These are phyloP conservation scores for Melanotaenia parkinsoni DNA, from an alignment of 2,797 vertebrate species.

Conservation along the genomic window DNA sequence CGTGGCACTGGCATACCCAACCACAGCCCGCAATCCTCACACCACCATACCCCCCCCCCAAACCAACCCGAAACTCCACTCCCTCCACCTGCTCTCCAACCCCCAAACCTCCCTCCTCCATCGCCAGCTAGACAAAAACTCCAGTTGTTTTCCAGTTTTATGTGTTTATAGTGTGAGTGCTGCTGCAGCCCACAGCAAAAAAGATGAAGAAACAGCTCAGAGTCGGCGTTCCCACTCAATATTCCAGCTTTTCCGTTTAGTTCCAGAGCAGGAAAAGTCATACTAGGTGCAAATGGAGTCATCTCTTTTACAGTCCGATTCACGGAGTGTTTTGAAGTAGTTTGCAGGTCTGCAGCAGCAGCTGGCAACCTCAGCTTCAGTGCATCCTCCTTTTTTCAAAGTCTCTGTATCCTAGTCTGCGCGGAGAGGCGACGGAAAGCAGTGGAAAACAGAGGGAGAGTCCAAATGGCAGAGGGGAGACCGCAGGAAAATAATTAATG, in stretches of 20 bases:
- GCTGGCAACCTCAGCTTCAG: slow-evolving; percentile 49
- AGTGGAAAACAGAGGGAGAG: slow-evolving; percentile 40
- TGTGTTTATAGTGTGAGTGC: slow-evolving; percentile 62
- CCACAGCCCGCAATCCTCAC: slow-evolving; percentile 85
- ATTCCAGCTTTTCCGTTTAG: slow-evolving; percentile 47
- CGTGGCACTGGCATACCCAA: slow-evolving; percentile 86
- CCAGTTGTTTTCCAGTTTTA: slow-evolving; percentile 67
- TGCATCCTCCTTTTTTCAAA: slow-evolving; percentile 54
- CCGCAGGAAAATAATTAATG: slow-evolving; percentile 83
- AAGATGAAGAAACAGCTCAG: slow-evolving; percentile 24
- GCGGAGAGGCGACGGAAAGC: slow-evolving; percentile 48
- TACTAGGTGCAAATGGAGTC: slow-evolving; percentile 55
- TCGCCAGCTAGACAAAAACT: slow-evolving; percentile 70
- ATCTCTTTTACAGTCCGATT: slow-evolving; percentile 56
- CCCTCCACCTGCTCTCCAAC: slow-evolving; percentile 66
- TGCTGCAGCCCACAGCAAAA: slow-evolving; percentile 42
- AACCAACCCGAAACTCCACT: slow-evolving; percentile 44
- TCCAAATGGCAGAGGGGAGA: slow-evolving; percentile 73
- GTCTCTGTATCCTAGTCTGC: slow-evolving; percentile 65
- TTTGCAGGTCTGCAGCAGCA: slow-evolving; percentile 51
- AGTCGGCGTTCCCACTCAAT: slow-evolving; percentile 6
- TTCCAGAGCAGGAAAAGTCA: slow-evolving; percentile 65
- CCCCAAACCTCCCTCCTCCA: slow-evolving; percentile 44
- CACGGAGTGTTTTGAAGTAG: slow-evolving; percentile 44
- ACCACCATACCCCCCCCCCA: slow-evolving; percentile 72